Base-by-base conservation (phyloP, 2,888 invertebrate genomes). In the Temnothorax ravouxi region DNA sequence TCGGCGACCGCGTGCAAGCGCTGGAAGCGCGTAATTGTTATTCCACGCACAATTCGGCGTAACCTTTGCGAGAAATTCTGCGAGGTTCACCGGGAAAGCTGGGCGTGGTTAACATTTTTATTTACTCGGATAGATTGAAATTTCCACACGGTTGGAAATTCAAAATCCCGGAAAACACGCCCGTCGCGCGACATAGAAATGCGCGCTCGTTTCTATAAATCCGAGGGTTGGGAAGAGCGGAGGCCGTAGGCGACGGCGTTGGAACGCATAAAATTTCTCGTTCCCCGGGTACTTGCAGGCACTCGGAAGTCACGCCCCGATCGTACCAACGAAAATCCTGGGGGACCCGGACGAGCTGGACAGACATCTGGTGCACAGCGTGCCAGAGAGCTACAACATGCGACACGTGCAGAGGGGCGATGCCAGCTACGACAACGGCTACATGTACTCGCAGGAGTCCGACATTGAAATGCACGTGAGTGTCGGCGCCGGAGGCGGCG, bases 321-420 rank as follows among this genome's bases (percentile, higher is more conserved):
- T 98, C 88, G 98, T 99, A 88, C 99, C 99, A 85, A 99, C 99
- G 80, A 97, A 98, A 95, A 95, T 99, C 25, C 96, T 99, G 64
- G 97, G 97, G 34, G 99, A 99, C 94, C 98, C 98, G 41, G 97
- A 97, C 92, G 98, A 98, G 90, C 95, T 99, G 90, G 98, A 98
- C 93, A 96, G 97, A 77, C 98, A 98, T 94, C 96, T 99, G 79
- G 96, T 98, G 90, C 98, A 98, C 87, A 98, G 97, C 69, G 98
- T 97, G 91, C 96, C 96, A 67, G 97, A 96, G 85, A 96, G 96
- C 59, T 95, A 95, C 86, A 95, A 95, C 91, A 94, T 91, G 91
- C 95, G 87, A 92, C 95, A 92, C 93, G 87, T 89, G 69, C 86
- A 88, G 84, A 59, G 83, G 21, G 74, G 82, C 75, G 91, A 92